Conservation (phyloP, 2,113 vertebrate species). For the Oreamnos americanus region DNA sequence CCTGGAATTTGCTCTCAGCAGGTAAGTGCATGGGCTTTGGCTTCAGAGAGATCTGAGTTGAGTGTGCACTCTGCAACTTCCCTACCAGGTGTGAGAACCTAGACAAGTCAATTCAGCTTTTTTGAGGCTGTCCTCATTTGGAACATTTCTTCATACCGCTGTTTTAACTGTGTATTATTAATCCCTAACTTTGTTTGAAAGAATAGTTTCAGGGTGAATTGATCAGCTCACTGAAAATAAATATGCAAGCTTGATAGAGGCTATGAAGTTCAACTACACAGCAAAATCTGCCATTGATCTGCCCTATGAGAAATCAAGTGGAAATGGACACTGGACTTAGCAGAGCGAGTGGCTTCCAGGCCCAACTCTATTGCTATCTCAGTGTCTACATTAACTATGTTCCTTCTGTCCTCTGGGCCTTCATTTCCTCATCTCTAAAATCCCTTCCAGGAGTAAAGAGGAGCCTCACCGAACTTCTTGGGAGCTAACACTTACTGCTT, state of each 20-base stretch:
- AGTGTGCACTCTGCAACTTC: background rate
- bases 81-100: background rate
- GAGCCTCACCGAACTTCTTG: background rate
- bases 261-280: background rate
- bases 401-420: background rate
- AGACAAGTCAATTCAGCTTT: background rate
- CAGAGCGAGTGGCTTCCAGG: background rate
- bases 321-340: background rate
- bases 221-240: slow-evolving; percentile 11
- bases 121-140: background rate
- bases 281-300: slow-evolving; percentile 32
- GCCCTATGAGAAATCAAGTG: background rate
- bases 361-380: background rate
- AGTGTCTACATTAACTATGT: background rate
- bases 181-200: background rate
- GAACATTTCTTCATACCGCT: background rate
- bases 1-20: background rate
- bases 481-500: background rate
- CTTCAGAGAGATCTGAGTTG: background rate
- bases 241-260: background rate
- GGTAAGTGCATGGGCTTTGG: rapidly evolving
- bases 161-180: background rate
- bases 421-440: background rate
- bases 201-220: background rate
- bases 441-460: background rate